Base-by-base conservation (phyloP, 2,797 vertebrate genomes). In the Alauda arvensis region DNA sequence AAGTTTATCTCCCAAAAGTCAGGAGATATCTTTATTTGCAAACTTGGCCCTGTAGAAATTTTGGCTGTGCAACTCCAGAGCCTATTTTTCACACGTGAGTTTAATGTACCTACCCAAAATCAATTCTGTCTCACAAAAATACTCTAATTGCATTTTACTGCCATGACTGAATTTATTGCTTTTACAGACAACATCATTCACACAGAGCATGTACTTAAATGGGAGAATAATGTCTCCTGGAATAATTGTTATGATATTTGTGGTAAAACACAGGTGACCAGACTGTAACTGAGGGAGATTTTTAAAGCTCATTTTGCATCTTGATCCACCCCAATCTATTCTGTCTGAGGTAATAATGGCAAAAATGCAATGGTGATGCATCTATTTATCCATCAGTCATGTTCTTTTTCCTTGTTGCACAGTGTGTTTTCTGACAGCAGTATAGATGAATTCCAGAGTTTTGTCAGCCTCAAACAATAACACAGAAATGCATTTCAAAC, bases 91-190 rank as follows among this genome's bases (percentile, higher is more conserved):
- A 92, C n/a, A 87, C 75, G 69, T 55, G 11, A 91, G 37, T 82
- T 94, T 93, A 88, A 89, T 43, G 55, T 86, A 88, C 26, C 53
- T 56, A 65, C 42, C 37, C 88, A 51, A 93, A 93, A 89, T 95
- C 88, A 94, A 77, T 95, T 92, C 74, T 63, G 62, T 37, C 81
- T 85, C 57, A 77, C 49, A 87, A 93, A 90, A 95, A 94, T 89
- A 75, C 48, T 89, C 69, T 71, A 87, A 59, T 91, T 93, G 66
- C 53, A 75, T 87, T 85, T 91, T 83, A 77, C 66, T 46, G 37
- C 55, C 90, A 31, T 46, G 46, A 29, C 57, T 90, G 46, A 65
- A 88, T 92, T 72, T 94, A 94, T 87, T 92, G 49, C 65, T 92
- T 81, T 93, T 87, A 72, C 46, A 92, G 90, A 81, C 77, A 93